A percentile compares a stretch with the other conserved stretches of the same genome.
Conservation (phyloP, 2,888 invertebrate genomes). For the Lampropteryx suffumata region DNA sequence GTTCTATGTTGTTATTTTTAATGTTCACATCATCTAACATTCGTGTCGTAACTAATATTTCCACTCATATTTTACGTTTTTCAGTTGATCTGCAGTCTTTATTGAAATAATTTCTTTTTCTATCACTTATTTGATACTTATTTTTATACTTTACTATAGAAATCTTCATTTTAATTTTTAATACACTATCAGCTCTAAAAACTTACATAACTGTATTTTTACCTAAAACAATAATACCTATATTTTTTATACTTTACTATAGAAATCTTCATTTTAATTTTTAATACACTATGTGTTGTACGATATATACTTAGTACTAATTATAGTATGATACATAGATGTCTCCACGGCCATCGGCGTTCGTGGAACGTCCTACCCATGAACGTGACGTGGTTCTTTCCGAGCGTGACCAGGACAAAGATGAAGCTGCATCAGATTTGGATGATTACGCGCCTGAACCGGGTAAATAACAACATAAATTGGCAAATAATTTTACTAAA, state of each 20-base stretch:
- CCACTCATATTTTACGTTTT: background rate
- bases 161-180: background rate
- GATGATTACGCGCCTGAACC: constrained; percentile 59
- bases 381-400: constrained; percentile 41
- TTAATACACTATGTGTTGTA: too few species aligned
- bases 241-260: too few species aligned
- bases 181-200: too few species aligned
- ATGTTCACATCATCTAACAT: constrained; percentile 8
- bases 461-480: constrained; percentile 42
- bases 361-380: constrained; percentile 28
- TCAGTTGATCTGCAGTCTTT: background rate
- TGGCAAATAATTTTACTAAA: background rate
- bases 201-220: too few species aligned
- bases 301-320: too few species aligned
- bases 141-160: background rate
- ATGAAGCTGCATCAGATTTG: constrained; percentile 50
- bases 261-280: too few species aligned
- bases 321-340: background rate
- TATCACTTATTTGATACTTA: constrained; percentile 1
- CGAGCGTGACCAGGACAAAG: constrained; percentile 44
- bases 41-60: constrained; percentile 6
- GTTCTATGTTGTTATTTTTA: constrained; percentile 5
- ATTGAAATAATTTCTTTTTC: background rate
- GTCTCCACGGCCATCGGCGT: constrained; percentile 30
- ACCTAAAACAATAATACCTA: too few species aligned